These are phyloP conservation scores for Stenurella melanura DNA, from an alignment of 2,888 invertebrate species.

Conservation along the genomic window DNA sequence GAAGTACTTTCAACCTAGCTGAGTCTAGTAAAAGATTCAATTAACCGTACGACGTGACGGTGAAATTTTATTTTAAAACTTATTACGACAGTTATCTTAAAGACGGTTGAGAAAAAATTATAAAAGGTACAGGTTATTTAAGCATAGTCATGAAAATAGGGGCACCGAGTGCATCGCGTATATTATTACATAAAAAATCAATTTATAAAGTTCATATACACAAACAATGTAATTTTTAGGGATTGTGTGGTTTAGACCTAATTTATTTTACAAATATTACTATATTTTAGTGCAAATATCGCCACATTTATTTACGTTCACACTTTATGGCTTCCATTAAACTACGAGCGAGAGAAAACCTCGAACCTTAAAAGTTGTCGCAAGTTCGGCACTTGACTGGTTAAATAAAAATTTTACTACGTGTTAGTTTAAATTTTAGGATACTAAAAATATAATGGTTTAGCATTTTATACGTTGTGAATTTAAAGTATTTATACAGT, in stretches of 20 bases:
- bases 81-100: no score
- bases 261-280: conserved; percentile 21
- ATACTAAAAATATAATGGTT: conserved; percentile 41
- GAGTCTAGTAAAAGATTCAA: no score
- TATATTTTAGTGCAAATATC: conserved; percentile 30
- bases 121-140: no score
- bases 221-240: background rate
- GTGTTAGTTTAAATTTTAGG: conserved; percentile 44
- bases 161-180: no score
- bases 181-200: no score
- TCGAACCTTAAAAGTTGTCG: conserved; percentile 33
- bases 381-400: conserved; percentile 32
- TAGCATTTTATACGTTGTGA: conserved; percentile 31
- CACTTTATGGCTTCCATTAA: conserved; percentile 42
- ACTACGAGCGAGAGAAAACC: conserved; percentile 32
- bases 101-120: no score
- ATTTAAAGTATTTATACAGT: conserved; percentile 29
- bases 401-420: conserved; percentile 46
- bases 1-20: no score
- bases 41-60: no score
- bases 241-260: conserved; percentile 10
- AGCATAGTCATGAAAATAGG: no score
- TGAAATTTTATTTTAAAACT: no score
- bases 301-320: conserved; percentile 40
- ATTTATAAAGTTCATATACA: background rate